Percentiles rank a stretch among this genome's conserved stretches.
phyloP scores from a whole-genome alignment of 2,113 vertebrate genomes.

The Sebastes fasciatus region DNA sequence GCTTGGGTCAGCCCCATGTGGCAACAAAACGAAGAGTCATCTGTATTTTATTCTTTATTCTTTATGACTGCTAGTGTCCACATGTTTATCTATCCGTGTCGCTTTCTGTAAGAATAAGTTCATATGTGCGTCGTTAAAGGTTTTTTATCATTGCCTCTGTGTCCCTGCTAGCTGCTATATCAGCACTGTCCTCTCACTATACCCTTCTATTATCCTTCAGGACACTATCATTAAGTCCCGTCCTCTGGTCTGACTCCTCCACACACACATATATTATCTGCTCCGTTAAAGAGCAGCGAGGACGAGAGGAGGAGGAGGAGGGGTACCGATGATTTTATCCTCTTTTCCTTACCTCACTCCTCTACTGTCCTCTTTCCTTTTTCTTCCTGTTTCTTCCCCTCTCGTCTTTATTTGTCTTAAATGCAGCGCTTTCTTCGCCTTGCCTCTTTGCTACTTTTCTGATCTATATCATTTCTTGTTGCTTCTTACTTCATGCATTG shows the following conservation, averaged over 20 bases:
- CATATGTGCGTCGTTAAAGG: conserved; percentile 1
- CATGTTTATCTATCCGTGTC: neutral
- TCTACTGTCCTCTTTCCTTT: neutral
- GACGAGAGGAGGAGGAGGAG: neutral
- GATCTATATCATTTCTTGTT: neutral
- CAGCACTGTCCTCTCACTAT: conserved; percentile 66
- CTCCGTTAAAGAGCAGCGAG: conserved; percentile 24
- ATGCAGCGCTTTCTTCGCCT: neutral
- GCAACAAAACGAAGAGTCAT: neutral
- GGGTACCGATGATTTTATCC: conserved; percentile 8
- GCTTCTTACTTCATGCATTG: neutral
- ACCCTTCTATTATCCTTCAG: conserved; percentile 71
- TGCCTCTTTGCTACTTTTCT: neutral
- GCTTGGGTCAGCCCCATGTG: neutral
- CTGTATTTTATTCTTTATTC: neutral
- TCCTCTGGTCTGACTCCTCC: conserved; percentile 63
- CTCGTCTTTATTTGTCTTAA: neutral
- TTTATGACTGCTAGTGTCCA: neutral
- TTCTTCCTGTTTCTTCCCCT: neutral
- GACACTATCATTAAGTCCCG: conserved; percentile 68
- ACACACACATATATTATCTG: conserved; percentile 46
- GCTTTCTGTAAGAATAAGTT: neutral
- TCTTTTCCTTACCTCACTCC: neutral
- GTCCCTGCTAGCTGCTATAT: conserved; percentile 59
- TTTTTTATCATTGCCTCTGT: conserved; percentile 38